Percentiles rank a stretch among this genome's conserved stretches.
Conservation (phyloP, 2,113 vertebrate genomes). For the Poicephalus meyeri region DNA sequence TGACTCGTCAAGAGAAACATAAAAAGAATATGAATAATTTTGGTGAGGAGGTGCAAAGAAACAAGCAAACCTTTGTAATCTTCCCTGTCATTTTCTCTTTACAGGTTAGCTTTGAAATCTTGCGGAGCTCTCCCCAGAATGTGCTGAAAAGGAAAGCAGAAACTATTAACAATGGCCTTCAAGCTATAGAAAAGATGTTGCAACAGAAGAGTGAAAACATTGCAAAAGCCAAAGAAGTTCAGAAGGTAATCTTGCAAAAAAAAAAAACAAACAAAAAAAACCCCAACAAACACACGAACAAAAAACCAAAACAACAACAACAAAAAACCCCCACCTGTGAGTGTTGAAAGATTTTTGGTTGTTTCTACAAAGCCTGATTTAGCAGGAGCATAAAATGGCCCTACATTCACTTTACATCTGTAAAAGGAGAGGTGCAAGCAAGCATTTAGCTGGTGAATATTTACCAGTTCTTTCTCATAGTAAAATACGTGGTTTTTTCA, state of each 20-base stretch:
- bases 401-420: background rate
- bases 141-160: constrained; percentile 80
- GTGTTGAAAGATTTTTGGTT: background rate
- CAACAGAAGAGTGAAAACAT: constrained; percentile 80
- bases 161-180: constrained; percentile 82
- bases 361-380: background rate
- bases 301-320: background rate
- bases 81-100: background rate
- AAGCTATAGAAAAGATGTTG: constrained; percentile 80
- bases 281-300: background rate
- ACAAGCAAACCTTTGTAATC: constrained; percentile 1
- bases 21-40: background rate
- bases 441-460: background rate
- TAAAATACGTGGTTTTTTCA: background rate
- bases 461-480: background rate
- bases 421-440: background rate
- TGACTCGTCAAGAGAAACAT: background rate
- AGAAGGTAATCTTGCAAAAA: constrained; percentile 80
- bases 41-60: background rate
- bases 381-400: background rate
- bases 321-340: background rate
- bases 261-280: background rate
- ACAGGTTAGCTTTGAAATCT: constrained; percentile 80
- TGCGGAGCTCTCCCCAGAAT: constrained; percentile 80
- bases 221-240: constrained; percentile 81